phyloP scores from a whole-genome alignment of 2,113 vertebrate genomes.

The Aix galericulata region DNA sequence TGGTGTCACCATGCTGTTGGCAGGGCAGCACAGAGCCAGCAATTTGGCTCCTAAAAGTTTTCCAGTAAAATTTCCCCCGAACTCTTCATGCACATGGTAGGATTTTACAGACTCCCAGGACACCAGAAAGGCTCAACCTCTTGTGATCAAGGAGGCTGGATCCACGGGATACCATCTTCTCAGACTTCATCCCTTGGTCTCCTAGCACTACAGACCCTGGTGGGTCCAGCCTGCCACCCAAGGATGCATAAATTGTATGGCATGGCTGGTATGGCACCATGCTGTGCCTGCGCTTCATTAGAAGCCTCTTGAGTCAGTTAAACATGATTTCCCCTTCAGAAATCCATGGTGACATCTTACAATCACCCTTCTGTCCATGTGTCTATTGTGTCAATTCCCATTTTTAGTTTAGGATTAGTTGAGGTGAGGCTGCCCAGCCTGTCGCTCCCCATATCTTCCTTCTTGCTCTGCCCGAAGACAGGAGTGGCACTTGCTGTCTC shows the following conservation, averaged over 20 bases:
- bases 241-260: fast-evolving
- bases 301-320: fast-evolving
- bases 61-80: background rate
- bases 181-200: background rate
- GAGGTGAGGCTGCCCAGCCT: background rate
- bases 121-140: background rate
- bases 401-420: background rate
- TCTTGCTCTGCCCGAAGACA: background rate
- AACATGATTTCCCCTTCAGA: background rate
- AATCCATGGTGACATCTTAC: background rate
- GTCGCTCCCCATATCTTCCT: background rate
- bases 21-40: background rate
- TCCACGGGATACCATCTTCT: background rate
- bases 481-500: background rate
- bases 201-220: background rate
- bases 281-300: background rate
- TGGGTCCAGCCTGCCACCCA: background rate
- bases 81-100: background rate
- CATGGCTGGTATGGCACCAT: background rate
- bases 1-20: background rate
- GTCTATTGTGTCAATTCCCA: background rate
- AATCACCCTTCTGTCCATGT: background rate
- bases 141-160: background rate
- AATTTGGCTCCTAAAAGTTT: background rate
- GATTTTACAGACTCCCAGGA: background rate